A percentile compares a stretch with the other conserved stretches of the same genome.
Evolutionary conservation across 30 jellyfish, hydroid and myxozoan genomes (phyloP).

Genomic region (Hydractinia echinata): DNA sequence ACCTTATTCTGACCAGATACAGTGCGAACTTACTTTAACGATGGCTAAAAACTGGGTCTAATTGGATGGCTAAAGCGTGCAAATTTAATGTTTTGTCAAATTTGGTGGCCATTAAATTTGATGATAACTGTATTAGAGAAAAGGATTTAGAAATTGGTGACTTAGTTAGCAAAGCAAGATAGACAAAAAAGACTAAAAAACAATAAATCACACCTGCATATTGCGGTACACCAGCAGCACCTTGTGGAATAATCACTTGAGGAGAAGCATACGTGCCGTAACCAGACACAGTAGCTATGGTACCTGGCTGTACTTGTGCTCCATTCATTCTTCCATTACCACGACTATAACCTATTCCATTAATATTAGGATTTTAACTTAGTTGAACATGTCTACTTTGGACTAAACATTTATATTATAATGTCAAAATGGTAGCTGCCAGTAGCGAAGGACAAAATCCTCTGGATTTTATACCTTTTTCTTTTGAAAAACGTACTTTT

Average conservation of each 20-base stretch:
- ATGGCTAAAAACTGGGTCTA: too few relatives aligned
- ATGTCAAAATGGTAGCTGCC: not conserved
- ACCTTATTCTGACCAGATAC: too few relatives aligned
- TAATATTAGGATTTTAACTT: too few relatives aligned
- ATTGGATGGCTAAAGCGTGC: too few relatives aligned
- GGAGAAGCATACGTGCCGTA: conserved; percentile 32
- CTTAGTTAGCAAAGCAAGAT: not conserved
- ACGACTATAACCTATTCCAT: not conserved
- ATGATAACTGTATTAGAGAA: too few relatives aligned
- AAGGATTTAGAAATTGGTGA: not conserved
- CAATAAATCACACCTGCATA: not conserved
- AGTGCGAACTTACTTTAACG: too few relatives aligned
- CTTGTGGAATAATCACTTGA: conserved; percentile 24
- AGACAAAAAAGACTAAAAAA: not conserved
- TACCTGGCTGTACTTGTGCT: not conserved
- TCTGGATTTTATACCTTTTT: too few relatives aligned
- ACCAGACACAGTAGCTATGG: conserved; percentile 33
- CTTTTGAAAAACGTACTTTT: too few relatives aligned
- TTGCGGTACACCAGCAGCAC: conserved; percentile 4
- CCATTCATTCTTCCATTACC: not conserved
- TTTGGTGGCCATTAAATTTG: too few relatives aligned
- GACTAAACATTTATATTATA: not conserved
- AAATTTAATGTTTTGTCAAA: too few relatives aligned
- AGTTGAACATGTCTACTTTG: too few relatives aligned
- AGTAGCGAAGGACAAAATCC: too few relatives aligned